Evolutionary conservation across 2,797 vertebrate genomes (phyloP), one percentile per base, ranked within the genome.

Genomic region (Hemibagrus guttatus): DNA sequence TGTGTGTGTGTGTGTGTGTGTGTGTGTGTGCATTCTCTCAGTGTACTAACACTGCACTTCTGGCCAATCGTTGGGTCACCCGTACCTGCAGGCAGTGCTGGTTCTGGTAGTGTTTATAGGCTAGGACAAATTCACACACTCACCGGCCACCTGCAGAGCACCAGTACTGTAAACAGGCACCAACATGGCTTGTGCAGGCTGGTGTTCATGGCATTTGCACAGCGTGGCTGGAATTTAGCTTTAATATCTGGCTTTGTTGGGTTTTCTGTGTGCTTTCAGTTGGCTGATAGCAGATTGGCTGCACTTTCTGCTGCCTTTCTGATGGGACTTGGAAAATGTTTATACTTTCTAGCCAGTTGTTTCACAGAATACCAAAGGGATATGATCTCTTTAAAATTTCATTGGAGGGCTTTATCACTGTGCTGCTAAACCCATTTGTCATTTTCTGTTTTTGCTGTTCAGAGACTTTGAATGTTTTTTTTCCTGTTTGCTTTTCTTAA

Each of bases 391-490:
- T 88, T 83, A 84, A 89, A 90, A 86, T 90, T 89, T 89, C 85
- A 90, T 88, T 31, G 9, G 61, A 83, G 39, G 68, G 52, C 84
- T 78, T 83, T 85, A 84, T 85, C 84, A 17, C n/a, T 71, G 82
- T 81, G 81, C 86, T 88, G 89, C 83, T 85, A 88, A 89, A 87
- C 82, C 80, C 87, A 89, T 91, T 91, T 89, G 80, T 91, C 82
- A 85, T 89, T 84, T 85, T 87, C 72, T 63, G 88, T 87, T 90
- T 88, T 83, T 85, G 83, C 84, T 54, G 59, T 87, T 89, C 28
- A 4, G 79, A 78, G 87, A 66, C 79, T 75, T 81, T 28, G n/a
- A 66, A 81, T 81, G 80, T 86, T 89, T 56, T 26, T 78, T 64
- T 84, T 78, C 28, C 28, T 6, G 16, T 63, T 35, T 46, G 35